Percentiles rank a stretch among this genome's conserved stretches.
These are phyloP conservation scores for Pristionchus entomophagus DNA, from an alignment of 2,888 invertebrate species.

Conservation along the genomic window DNA sequence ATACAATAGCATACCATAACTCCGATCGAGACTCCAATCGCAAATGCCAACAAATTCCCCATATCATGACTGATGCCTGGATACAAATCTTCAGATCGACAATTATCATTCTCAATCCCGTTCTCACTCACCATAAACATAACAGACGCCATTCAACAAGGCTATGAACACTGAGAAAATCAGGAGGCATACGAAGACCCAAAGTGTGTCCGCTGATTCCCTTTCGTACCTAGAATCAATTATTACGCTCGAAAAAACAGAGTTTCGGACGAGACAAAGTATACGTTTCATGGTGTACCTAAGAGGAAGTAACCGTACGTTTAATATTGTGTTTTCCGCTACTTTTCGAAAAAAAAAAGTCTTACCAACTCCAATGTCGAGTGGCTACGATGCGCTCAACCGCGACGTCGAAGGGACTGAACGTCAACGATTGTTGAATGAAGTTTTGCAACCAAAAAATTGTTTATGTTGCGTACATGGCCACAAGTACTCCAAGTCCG, in stretches of 20 bases:
- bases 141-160: neutral
- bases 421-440: too few species aligned
- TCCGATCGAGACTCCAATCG: neutral
- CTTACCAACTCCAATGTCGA: neutral
- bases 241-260: neutral
- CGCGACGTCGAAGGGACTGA: neutral
- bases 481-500: neutral
- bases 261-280: neutral
- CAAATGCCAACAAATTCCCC: neutral
- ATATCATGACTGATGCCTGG: neutral
- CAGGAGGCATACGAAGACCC: neutral
- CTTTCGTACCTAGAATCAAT: constrained; percentile 5
- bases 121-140: neutral
- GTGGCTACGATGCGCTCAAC: neutral
- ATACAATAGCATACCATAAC: neutral
- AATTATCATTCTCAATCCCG: neutral
- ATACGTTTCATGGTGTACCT: neutral
- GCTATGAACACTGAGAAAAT: neutral
- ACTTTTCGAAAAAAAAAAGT: neutral
- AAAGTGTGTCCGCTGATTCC: neutral
- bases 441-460: too few species aligned
- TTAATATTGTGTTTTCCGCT: neutral
- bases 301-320: neutral
- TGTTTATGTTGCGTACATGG: neutral
- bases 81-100: neutral